Evolutionary conservation across 2,113 vertebrate genomes (phyloP).

Genomic region (Lepisosteus oculatus): DNA sequence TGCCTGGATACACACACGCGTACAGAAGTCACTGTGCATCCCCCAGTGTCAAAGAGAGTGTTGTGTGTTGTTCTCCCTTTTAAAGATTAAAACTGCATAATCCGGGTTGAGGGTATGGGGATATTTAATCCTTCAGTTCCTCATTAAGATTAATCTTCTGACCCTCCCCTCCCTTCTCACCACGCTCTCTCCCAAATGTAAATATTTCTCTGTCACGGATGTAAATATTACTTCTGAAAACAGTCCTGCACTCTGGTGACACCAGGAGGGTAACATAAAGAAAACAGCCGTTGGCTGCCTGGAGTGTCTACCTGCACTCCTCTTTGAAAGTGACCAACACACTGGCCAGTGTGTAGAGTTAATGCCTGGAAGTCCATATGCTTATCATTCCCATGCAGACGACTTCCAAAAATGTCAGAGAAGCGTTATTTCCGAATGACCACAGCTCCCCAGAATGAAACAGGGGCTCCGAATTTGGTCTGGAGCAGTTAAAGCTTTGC

Average conservation of each 20-base stretch:
- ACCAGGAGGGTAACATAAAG: no score
- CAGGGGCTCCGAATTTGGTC: no score
- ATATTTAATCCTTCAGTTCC: background rate
- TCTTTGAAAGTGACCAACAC: background rate
- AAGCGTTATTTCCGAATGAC: background rate
- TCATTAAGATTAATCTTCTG: background rate
- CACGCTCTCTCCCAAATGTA: constrained; percentile 1
- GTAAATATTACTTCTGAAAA: background rate
- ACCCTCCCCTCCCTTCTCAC: background rate
- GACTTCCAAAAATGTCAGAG: no score
- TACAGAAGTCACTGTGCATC: no score
- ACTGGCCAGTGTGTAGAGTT: background rate
- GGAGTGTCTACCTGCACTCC: no score
- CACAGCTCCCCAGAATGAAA: background rate
- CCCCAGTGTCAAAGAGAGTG: no score
- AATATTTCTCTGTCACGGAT: constrained; percentile 2
- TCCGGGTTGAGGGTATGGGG: background rate
- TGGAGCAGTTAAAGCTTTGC: no score
- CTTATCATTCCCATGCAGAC: no score
- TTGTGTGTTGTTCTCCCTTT: no score
- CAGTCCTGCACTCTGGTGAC: background rate
- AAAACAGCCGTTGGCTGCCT: no score
- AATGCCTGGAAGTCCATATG: background rate
- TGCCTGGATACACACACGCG: no score
- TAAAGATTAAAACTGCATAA: no score